phyloP scores from a whole-genome alignment of 2,888 invertebrate species.

The Tromatobia lineatoria region DNA sequence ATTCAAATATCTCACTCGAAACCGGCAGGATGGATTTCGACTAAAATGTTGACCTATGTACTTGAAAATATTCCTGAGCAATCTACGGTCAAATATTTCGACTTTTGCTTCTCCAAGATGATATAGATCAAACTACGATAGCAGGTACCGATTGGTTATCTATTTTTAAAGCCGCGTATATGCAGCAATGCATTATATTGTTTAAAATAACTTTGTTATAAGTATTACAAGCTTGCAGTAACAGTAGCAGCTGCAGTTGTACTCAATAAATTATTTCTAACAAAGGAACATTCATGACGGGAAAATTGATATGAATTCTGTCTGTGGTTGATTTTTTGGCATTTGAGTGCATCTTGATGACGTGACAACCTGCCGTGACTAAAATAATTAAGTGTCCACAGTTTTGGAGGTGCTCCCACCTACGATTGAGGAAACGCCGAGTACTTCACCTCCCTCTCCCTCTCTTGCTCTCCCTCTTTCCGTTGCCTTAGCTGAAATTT shows the following conservation, averaged over 20 bases:
- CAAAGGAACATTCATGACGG: neutral
- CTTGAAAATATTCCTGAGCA: too few relatives aligned
- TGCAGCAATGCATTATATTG: too few relatives aligned
- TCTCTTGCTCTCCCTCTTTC: neutral
- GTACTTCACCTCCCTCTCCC: neutral
- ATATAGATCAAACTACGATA: too few relatives aligned
- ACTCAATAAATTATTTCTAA: neutral
- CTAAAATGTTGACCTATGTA: too few relatives aligned
- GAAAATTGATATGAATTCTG: neutral
- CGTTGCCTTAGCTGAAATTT: neutral
- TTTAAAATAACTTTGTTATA: neutral
- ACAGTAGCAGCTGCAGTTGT: neutral
- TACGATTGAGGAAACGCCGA: neutral
- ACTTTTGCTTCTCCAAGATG: too few relatives aligned
- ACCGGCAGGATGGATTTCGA: too few relatives aligned
- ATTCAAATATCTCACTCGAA: too few relatives aligned
- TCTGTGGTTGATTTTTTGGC: neutral
- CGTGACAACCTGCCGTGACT: slow-evolving; percentile 1
- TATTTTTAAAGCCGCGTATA: too few relatives aligned
- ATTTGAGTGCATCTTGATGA: neutral
- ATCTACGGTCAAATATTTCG: too few relatives aligned
- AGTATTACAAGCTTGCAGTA: neutral
- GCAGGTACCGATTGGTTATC: too few relatives aligned
- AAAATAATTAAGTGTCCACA: slow-evolving; percentile 26
- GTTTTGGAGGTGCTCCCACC: slow-evolving; percentile 32